Base-by-base conservation (phyloP, 2,888 invertebrate species). In the Cheiracanthium punctorium region DNA sequence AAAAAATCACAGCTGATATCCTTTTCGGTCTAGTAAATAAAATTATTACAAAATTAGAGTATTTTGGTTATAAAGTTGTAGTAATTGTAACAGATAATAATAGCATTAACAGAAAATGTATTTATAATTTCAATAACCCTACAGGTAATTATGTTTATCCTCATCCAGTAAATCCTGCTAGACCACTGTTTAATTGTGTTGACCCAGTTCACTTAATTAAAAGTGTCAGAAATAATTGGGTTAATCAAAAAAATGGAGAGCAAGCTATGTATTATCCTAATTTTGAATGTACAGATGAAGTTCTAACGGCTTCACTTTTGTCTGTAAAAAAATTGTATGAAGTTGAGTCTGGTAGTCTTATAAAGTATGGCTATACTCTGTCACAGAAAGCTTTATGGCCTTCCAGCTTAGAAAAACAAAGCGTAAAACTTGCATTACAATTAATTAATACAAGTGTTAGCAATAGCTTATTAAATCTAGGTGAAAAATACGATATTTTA, bases 61-160 rank as follows among this genome's bases (percentile, higher is more conserved):
- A n/a, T n/a, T n/a, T n/a, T n/a, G n/a, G n/a, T n/a, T n/a, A 37
- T 37, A 37, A 10, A 37, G 73, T 41, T 52, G 52, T 73, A 8
- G 43, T 43, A 1, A 28, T 73, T 52, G 73, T 73, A 1, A 48
- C 48, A 2, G 73, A 41, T 30, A 73, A 73, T 30, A 73, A 73
- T 29, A 52, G 48, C 12, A 73, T 73, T 32, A 73, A 73, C 24
- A 41, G 73, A 73, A 73, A 73, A 48, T 52, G 73, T 29, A 41
- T 73, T 5, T 48, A 37, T 5, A 24, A 29, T 10, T 73, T 52
- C 48, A 43, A 52, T 43, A 73, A 52, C 30, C 14, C 73, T 20
- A 4, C 28, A 48, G 0, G 24, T 20, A n/a, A 73, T 52, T 28
- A 52, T 30, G 52, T 73, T 20, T 73, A 73, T 43, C 43, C 73